A percentile compares a stretch with the other conserved stretches of the same genome.
Conservation (phyloP, 2,888 invertebrate genomes). For the Agrochola macilenta region DNA sequence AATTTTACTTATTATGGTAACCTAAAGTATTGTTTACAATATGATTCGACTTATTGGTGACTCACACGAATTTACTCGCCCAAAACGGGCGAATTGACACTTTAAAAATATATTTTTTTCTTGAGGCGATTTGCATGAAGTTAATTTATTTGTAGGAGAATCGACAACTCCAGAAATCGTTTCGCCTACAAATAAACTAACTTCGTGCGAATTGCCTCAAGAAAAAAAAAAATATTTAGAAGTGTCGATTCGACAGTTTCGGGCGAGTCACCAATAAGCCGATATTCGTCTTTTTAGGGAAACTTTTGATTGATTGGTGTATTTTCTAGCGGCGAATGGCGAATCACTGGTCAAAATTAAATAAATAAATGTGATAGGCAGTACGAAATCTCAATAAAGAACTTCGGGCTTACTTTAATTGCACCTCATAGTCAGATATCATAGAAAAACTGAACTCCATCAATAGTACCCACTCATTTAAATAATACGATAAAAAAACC, state of each 20-base stretch:
- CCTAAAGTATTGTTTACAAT: constrained; percentile 4
- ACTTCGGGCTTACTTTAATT: neutral
- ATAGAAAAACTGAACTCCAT: neutral
- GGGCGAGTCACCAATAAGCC: too few relatives aligned
- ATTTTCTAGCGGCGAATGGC: neutral
- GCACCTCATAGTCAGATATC: neutral
- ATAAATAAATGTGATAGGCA: neutral
- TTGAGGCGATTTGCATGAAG: too few relatives aligned
- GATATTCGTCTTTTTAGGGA: neutral
- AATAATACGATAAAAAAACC: constrained; percentile 6
- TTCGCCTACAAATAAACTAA: too few relatives aligned
- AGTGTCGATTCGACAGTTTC: too few relatives aligned
- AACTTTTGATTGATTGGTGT: neutral
- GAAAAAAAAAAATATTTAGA: too few relatives aligned
- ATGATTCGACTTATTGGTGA: neutral
- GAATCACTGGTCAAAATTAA: neutral
- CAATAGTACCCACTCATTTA: neutral
- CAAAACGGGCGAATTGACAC: too few relatives aligned
- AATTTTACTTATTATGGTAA: constrained; percentile 32
- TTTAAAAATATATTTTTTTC: too few relatives aligned
- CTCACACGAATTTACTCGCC: too few relatives aligned
- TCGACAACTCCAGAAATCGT: too few relatives aligned
- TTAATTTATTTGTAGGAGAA: too few relatives aligned
- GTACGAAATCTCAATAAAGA: neutral
- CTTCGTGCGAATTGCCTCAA: too few relatives aligned